Evolutionary conservation across 2,888 invertebrate species (phyloP).

Genomic region (Eupithecia subfuscata): DNA sequence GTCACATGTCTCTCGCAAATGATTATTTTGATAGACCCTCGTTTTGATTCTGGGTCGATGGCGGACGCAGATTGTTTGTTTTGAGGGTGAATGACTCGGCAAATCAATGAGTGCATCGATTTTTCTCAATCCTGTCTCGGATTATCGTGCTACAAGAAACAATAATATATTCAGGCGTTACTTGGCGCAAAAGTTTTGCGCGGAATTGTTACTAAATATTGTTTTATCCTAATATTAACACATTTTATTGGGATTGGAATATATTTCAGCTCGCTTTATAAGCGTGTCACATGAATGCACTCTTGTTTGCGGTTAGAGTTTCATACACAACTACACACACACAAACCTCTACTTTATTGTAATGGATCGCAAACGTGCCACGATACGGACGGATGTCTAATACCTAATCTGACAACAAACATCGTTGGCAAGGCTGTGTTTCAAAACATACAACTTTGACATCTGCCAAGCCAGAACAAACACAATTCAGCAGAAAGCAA

Average conservation of each 20-base stretch:
- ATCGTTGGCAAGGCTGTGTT: slow-evolving; percentile 75
- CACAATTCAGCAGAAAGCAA: slow-evolving; percentile 81
- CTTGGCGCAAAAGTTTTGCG: too few relatives aligned
- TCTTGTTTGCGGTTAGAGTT: not conserved
- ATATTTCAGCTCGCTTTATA: not conserved
- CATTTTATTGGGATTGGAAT: not conserved
- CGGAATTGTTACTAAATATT: too few relatives aligned
- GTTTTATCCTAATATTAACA: too few relatives aligned
- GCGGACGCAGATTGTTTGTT: slow-evolving; percentile 29
- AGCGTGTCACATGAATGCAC: not conserved
- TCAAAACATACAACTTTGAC: slow-evolving; percentile 83
- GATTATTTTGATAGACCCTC: slow-evolving; percentile 72
- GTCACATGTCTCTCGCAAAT: slow-evolving; percentile 72
- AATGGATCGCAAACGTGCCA: slow-evolving; percentile 31
- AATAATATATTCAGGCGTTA: too few relatives aligned
- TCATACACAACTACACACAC: not conserved
- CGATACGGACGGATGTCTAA: slow-evolving; percentile 59
- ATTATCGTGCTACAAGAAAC: not conserved
- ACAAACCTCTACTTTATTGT: not conserved
- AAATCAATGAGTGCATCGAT: slow-evolving; percentile 21
- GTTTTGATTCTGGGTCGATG: slow-evolving; percentile 45
- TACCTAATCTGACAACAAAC: slow-evolving; percentile 72
- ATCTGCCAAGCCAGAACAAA: slow-evolving; percentile 83
- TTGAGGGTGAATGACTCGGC: slow-evolving; percentile 22
- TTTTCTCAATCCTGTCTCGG: slow-evolving; percentile 12